Base-by-base conservation (phyloP, 1,140 invertebrate genomes). In the Sarcophaga bullata region DNA sequence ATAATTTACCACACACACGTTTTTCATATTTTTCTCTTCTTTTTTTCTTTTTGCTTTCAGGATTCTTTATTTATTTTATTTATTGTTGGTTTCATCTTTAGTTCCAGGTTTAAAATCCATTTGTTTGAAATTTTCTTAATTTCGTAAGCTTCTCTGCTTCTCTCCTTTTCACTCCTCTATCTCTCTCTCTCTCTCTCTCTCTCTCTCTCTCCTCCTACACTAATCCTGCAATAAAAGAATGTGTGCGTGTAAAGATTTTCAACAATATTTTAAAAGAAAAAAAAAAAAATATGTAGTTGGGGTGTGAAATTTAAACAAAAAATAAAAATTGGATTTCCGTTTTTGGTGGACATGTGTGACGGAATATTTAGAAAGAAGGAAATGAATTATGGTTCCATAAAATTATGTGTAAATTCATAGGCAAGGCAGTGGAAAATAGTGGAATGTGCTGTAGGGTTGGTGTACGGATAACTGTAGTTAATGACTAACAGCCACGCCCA, bases 61-160 rank as follows among this genome's bases (percentile, higher is more conserved):
- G n/a, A 76, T 76, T n/a, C 15, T 46, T 47, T n/a, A n/a, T n/a
- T 75, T 58, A 15, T 80, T 80, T 17, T 19, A 80, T 80, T n/a
- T 17, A 46, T 37, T 72, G 73, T 49, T 76, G 15, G 13, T 8
- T 13, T 76, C 25, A 2, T 37, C 25, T 76, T 76, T 76, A 48
- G 47, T 76, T 76, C 13, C 46, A 47, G 48, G 73, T 76, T 76
- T 76, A 76, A 76, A 76, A 76, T 76, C 73, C 73, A 76, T 76
- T 76, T 76, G 48, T 76, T 76, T 76, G 15, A 76, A 76, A 76
- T 76, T 76, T 25, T 25, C 37, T 72, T 72, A 25, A 72, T 25
- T 19, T 25, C 19, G 62, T 37, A 37, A 37, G 25, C 25, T 37
- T 4, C 25, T 37, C 25, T 37, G 1, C 25, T 37, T 37, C 25